Evolutionary conservation across 2,888 invertebrate genomes (phyloP).

Genomic region (Microchrysa polita): DNA sequence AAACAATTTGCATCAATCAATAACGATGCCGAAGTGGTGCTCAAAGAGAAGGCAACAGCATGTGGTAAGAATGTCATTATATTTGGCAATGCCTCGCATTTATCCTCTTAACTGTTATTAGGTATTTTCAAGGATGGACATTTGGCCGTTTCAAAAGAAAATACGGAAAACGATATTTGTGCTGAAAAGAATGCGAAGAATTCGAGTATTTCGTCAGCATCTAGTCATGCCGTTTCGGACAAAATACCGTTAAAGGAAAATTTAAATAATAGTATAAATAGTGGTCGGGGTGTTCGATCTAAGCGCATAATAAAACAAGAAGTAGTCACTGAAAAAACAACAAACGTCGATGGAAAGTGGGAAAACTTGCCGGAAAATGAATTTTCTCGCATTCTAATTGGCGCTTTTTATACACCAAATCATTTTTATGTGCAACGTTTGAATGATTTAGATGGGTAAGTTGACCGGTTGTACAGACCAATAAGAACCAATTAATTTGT

Average conservation of each 20-base stretch:
- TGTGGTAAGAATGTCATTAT: conserved; percentile 39
- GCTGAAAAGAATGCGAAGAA: background rate
- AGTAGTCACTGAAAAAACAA: background rate
- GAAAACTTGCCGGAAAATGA: conserved; percentile 36
- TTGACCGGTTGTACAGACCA: too few relatives aligned
- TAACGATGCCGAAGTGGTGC: conserved; percentile 27
- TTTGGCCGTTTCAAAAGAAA: background rate
- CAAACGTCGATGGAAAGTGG: conserved; percentile 37
- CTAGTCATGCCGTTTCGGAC: background rate
- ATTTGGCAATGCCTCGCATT: background rate
- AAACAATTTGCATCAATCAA: conserved; percentile 44
- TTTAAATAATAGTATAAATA: background rate
- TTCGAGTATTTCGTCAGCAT: conserved; percentile 5
- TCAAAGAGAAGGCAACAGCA: conserved; percentile 43
- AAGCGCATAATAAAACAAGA: background rate
- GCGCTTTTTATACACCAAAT: conserved; percentile 46
- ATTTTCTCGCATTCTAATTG: conserved; percentile 39
- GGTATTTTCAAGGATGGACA: conserved; percentile 17
- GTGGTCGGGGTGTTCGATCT: background rate
- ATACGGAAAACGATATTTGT: background rate
- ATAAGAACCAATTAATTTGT: background rate
- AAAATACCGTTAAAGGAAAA: background rate
- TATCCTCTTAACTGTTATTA: background rate
- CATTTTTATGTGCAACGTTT: conserved; percentile 46
- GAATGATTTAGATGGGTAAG: conserved; percentile 40